A percentile compares a stretch with the other conserved stretches of the same genome.
Conservation (phyloP, 2,797 vertebrate genomes). For the Amniataba percoides region DNA sequence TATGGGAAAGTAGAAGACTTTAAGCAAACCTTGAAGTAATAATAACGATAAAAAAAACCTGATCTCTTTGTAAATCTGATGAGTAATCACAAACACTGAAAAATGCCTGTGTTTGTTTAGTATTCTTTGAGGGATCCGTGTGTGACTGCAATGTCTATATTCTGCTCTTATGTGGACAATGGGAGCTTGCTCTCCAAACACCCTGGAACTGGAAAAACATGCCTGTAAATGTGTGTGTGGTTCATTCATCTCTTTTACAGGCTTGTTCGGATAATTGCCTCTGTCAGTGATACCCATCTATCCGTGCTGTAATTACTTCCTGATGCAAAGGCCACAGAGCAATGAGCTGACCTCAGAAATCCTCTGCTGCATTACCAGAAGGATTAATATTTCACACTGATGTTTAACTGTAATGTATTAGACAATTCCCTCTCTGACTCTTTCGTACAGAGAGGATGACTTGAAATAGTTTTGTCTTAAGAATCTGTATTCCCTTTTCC, state of each 20-base stretch:
- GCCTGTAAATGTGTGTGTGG: conserved; percentile 59
- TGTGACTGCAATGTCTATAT: conserved; percentile 2
- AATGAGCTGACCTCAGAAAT: conserved; percentile 71
- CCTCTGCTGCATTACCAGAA: conserved; percentile 65
- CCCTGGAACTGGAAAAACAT: conserved; percentile 46
- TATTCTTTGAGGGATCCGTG: conserved; percentile 15
- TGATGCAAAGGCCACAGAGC: conserved; percentile 72
- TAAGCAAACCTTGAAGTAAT: neutral
- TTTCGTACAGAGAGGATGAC: conserved; percentile 15
- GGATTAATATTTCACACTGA: conserved; percentile 68
- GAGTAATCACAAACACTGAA: conserved; percentile 5
- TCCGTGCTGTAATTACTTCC: conserved; percentile 78
- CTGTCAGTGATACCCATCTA: conserved; percentile 79
- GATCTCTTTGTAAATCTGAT: conserved; percentile 26
- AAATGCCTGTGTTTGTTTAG: conserved; percentile 35
- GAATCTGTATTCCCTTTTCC: conserved; percentile 36
- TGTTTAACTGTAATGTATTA: conserved; percentile 65
- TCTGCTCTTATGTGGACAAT: conserved; percentile 40
- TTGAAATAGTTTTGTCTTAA: conserved; percentile 37
- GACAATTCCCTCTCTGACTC: conserved; percentile 46
- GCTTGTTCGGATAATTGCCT: conserved; percentile 72
- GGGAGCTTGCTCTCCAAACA: conserved; percentile 44
- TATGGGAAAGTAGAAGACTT: conserved; percentile 23
- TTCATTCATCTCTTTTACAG: conserved; percentile 65
- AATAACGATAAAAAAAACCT: conserved; percentile 1